These are phyloP conservation scores for Leptobrachium leishanense DNA, from an alignment of 2,113 vertebrate species.

Conservation along the genomic window DNA sequence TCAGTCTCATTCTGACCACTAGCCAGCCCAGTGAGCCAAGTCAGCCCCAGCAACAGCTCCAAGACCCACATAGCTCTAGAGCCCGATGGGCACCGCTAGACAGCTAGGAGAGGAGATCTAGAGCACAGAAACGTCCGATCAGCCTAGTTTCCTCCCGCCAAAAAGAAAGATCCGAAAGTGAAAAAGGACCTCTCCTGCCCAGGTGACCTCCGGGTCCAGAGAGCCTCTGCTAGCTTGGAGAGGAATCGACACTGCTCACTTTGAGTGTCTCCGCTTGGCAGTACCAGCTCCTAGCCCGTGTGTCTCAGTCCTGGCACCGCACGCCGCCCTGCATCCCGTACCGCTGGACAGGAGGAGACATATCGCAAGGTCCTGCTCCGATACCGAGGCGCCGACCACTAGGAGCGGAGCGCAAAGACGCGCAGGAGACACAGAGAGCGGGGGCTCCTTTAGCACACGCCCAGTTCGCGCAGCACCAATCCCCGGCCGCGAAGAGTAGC, in stretches of 20 bases:
- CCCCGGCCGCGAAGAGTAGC: conserved; percentile 51
- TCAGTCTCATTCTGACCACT: conserved; percentile 92
- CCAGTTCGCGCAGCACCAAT: conserved; percentile 56
- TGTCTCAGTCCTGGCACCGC: conserved; percentile 51
- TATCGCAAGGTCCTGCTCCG: conserved; percentile 72
- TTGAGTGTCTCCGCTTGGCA: conserved; percentile 6
- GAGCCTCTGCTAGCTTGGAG: not conserved
- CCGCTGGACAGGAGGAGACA: conserved; percentile 73
- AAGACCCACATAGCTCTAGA: conserved; percentile 57
- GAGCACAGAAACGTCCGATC: not conserved
- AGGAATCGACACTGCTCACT: conserved; percentile 2
- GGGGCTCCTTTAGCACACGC: not conserved
- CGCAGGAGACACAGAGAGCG: conserved; percentile 37
- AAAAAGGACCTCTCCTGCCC: too few species aligned
- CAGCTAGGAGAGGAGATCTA: conserved; percentile 47
- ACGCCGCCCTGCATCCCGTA: conserved; percentile 61
- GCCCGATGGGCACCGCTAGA: conserved; percentile 63
- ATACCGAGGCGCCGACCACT: conserved; percentile 53
- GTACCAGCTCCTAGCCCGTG: conserved; percentile 34
- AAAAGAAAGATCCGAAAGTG: too few species aligned
- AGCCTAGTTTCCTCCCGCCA: not conserved
- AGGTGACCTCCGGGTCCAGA: not conserved
- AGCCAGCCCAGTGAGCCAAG: conserved; percentile 75
- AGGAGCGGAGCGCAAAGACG: conserved; percentile 74
- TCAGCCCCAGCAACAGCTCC: conserved; percentile 71